These are phyloP conservation scores for Phalanger gymnotis DNA, from an alignment of 2,797 vertebrate genomes.

Conservation along the genomic window DNA sequence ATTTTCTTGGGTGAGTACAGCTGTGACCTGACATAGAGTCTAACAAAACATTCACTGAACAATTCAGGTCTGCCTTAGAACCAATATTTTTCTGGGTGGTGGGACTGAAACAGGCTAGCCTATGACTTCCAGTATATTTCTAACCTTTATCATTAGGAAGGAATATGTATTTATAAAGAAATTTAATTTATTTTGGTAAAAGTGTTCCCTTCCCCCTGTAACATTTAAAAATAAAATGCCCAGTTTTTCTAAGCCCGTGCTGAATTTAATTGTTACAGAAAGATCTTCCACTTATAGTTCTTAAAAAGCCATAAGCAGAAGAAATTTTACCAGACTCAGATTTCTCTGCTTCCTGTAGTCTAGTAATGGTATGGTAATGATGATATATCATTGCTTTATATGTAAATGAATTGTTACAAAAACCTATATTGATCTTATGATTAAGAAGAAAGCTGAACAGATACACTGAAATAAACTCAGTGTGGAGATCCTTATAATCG, in stretches of 20 bases:
- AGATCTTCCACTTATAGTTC: neutral
- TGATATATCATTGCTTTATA: neutral
- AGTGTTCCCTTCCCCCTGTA: neutral
- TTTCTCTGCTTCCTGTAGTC: neutral
- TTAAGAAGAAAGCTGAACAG: neutral
- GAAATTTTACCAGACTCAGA: neutral
- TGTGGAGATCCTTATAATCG: neutral
- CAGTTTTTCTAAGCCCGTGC: neutral
- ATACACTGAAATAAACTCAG: neutral
- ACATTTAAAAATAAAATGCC: neutral
- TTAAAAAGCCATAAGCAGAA: neutral
- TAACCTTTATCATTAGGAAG: neutral
- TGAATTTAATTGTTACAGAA: neutral
- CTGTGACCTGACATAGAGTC: neutral
- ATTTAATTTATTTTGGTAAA: neutral
- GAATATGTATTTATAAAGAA: neutral
- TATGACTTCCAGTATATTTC: neutral
- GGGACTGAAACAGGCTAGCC: neutral
- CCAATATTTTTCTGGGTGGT: neutral
- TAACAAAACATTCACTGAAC: neutral
- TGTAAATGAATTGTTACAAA: neutral
- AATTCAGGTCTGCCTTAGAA: neutral
- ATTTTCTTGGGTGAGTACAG: neutral
- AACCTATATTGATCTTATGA: neutral
- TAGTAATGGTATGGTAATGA: no score